Evolutionary conservation across 2,797 vertebrate species (phyloP), one percentile per base, ranked within the genome.

Genomic region (Typhlichthys subterraneus): DNA sequence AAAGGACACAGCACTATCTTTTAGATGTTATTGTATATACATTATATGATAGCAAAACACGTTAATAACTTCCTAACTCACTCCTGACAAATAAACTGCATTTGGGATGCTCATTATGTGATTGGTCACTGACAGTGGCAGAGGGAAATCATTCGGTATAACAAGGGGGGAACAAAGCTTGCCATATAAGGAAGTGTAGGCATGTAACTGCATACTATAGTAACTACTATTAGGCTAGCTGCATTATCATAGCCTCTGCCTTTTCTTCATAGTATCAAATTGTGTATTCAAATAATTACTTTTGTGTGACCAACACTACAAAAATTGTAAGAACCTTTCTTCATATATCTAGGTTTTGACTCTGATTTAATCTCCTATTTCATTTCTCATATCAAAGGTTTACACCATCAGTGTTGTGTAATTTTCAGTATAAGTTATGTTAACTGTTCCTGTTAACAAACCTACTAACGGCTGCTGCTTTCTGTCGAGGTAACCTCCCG

Each of bases 1-100:
- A 92, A 92, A 91, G 79, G 87, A 92, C 90, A 93, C 90, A 82
- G 82, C 83, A 92, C 90, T 85, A 86, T 78, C 77, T 86, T 70
- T 61, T 88, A 83, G 79, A 87, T 82, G 89, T 83, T 78, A 77
- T 64, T 86, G 60, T 92, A 91, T 93, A 90, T 92, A 94, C 91
- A 93, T 86, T 50, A 89, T 85, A 85, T 89, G 75, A 91, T 86
- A 89, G 88, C 81, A 65, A 86, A 85, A 88, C 83, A 85, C 85
- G 85, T 72, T 77, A 67, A 77, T 80, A 82, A 86, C 77, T 65
- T 70, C 78, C 62, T 47, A 45, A 50, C 50, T 45, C 56, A 50
- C 63, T 61, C 48, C 80, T 77, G 79, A 61, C 73, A 48, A 53
- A 45, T 77, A 54, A 45, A 69, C 77, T 58, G 61, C 59, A 65